A percentile compares a stretch with the other conserved stretches of the same genome.
Conservation (phyloP, 1,140 invertebrate species). For the Lucilia sericata region DNA sequence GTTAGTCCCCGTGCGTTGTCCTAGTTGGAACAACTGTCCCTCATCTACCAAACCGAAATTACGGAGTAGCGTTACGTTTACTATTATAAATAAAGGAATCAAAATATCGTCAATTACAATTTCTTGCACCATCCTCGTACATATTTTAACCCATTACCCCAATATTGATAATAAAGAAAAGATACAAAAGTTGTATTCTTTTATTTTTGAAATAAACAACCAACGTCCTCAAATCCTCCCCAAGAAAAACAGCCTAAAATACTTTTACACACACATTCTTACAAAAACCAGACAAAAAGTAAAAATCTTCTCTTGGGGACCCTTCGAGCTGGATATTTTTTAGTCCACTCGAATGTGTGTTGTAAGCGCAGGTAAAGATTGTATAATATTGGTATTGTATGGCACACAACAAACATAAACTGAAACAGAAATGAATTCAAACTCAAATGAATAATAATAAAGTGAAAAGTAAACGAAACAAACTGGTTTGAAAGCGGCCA, state of each 20-base stretch:
- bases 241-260: neutral
- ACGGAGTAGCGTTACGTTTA: too few species aligned
- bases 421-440: neutral
- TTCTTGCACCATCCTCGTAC: neutral
- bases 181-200: neutral
- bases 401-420: neutral
- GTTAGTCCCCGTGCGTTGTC: too few species aligned
- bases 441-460: neutral
- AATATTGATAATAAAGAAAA: neutral
- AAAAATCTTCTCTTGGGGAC: neutral
- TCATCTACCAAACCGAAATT: too few species aligned
- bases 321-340: neutral
- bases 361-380: slow-evolving; percentile 10
- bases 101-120: neutral
- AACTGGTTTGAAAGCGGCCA: slow-evolving; percentile 3
- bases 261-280: neutral
- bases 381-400: neutral
- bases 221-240: slow-evolving; percentile 19
- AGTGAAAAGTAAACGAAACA: slow-evolving; percentile 4
- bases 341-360: neutral
- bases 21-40: too few species aligned
- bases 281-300: neutral
- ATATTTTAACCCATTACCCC: neutral
- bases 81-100: too few species aligned
- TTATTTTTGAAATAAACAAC: neutral